Percentiles rank a stretch among this genome's conserved stretches.
Evolutionary conservation across 2,888 invertebrate genomes (phyloP).

Genomic region (Athetis lepigone): DNA sequence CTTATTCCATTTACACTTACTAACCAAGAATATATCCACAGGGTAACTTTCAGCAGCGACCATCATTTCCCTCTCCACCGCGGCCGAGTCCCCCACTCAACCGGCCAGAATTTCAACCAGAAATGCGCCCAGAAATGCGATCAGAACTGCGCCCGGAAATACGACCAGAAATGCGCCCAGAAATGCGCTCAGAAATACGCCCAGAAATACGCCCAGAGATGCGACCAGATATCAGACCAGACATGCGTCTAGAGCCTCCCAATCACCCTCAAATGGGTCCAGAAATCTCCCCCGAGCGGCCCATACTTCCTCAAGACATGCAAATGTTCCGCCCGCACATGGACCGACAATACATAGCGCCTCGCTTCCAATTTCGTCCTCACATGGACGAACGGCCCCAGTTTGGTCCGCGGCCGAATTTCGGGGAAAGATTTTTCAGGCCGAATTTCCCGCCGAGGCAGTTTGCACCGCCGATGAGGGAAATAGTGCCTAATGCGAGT

Average conservation of each 20-base stretch:
- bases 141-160: conserved; percentile 48
- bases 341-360: conserved; percentile 62
- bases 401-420: conserved; percentile 67
- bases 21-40: conserved; percentile 69
- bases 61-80: conserved; percentile 75
- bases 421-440: conserved; percentile 73
- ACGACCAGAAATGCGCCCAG: conserved; percentile 51
- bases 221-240: conserved; percentile 44
- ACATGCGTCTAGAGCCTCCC: conserved; percentile 43
- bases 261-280: conserved; percentile 63
- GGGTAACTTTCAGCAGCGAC: conserved; percentile 78
- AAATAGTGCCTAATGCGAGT: conserved; percentile 71
- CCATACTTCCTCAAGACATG: conserved; percentile 65
- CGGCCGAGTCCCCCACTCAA: conserved; percentile 65
- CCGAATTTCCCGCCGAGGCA: conserved; percentile 70
- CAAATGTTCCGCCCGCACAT: conserved; percentile 66
- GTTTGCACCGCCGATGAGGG: conserved; percentile 73
- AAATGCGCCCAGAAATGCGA: conserved; percentile 44
- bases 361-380: conserved; percentile 69
- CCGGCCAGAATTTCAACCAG: conserved; percentile 38
- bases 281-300: conserved; percentile 72
- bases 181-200: conserved; percentile 49
- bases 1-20: too few relatives aligned
- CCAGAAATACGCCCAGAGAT: conserved; percentile 48
- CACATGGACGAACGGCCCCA: conserved; percentile 69